Evolutionary conservation across 2,797 vertebrate species (phyloP).

Genomic region (Hydrolagus colliei): DNA sequence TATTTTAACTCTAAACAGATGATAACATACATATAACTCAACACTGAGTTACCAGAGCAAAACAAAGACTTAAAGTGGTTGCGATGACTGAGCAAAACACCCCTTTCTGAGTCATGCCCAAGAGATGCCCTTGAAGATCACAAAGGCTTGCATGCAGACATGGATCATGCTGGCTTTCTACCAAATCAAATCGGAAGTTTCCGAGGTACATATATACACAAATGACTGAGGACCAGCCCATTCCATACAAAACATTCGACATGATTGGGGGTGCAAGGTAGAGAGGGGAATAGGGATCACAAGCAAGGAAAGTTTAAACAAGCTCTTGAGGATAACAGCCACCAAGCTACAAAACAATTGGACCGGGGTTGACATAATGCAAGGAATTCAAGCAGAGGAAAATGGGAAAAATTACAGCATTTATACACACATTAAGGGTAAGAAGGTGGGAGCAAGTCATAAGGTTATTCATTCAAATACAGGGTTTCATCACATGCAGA

Average conservation of each 20-base stretch:
- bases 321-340: neutral
- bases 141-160: constrained; percentile 21
- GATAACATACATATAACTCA: neutral
- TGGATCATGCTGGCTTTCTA: constrained; percentile 3
- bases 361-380: neutral
- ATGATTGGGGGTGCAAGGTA: neutral
- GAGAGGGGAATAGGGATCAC: neutral
- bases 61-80: neutral
- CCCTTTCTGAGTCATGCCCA: neutral
- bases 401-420: constrained; percentile 16
- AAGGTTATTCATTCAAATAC: constrained; percentile 44
- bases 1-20: neutral
- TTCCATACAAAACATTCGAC: neutral
- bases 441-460: constrained; percentile 26
- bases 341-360: neutral
- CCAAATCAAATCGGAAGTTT: constrained; percentile 17
- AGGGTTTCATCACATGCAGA: constrained; percentile 55
- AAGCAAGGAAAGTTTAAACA: constrained; percentile 11
- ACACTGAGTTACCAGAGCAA: neutral
- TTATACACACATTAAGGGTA: constrained; percentile 12
- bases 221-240: constrained; percentile 1
- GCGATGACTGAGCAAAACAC: neutral
- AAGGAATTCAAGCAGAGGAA: neutral
- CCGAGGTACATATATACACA: constrained; percentile 15
- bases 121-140: neutral